Percentiles rank a stretch among this genome's conserved stretches.
Evolutionary conservation across 2,113 vertebrate genomes (phyloP).

Genomic region (Anarhynchus alexandrinus): DNA sequence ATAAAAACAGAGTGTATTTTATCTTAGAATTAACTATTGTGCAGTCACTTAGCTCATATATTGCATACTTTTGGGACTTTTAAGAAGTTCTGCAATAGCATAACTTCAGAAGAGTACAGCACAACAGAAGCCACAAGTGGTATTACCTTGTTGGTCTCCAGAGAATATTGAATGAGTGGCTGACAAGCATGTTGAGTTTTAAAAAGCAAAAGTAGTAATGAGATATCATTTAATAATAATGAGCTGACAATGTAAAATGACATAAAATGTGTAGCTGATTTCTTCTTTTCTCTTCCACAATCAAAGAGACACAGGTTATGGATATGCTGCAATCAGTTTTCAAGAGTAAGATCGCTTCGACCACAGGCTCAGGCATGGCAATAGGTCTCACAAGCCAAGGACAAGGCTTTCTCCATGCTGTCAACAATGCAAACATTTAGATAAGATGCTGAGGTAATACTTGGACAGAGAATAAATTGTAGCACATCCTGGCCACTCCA

Average conservation of each 20-base stretch:
- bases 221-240: slow-evolving; percentile 39
- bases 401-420: neutral
- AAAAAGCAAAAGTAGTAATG: slow-evolving; percentile 11
- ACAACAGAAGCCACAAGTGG: neutral
- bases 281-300: neutral
- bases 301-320: neutral
- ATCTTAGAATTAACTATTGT: neutral
- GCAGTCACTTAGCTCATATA: slow-evolving; percentile 23
- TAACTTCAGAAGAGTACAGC: neutral
- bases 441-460: neutral
- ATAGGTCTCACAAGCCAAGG: neutral
- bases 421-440: neutral
- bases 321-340: neutral
- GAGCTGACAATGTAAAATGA: neutral
- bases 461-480: neutral
- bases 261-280: neutral
- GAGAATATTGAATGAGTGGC: neutral
- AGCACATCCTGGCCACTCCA: neutral
- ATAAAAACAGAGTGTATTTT: slow-evolving; percentile 50
- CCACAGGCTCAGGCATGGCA: neutral
- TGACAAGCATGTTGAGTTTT: slow-evolving; percentile 17
- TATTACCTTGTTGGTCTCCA: neutral
- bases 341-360: neutral
- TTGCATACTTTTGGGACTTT: neutral
- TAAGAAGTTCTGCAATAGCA: neutral